phyloP scores from a whole-genome alignment of 1,140 invertebrate species.

The Lordiphosa clarofinis region DNA sequence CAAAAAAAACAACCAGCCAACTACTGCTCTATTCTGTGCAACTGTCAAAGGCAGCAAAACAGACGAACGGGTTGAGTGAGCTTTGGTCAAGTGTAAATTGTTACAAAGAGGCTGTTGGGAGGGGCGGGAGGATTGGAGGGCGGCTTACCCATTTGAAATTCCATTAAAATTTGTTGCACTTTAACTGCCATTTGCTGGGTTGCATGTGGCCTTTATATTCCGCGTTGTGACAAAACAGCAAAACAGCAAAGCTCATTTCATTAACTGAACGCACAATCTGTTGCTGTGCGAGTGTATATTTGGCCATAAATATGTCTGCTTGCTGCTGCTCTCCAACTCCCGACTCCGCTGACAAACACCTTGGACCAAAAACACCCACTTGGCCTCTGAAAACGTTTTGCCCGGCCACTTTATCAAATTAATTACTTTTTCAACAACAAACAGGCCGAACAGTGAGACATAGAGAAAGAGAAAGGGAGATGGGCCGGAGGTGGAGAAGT shows the following conservation, averaged over 20 bases:
- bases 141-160: constrained; percentile 58
- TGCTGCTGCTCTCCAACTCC: constrained; percentile 3
- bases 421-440: constrained; percentile 73
- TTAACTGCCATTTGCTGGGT: constrained; percentile 28
- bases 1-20: constrained; percentile 35
- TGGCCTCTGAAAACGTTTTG: constrained; percentile 25
- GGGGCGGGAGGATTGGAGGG: not conserved
- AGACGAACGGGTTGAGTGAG: constrained; percentile 30
- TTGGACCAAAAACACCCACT: constrained; percentile 25
- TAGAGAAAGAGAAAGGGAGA: not conserved
- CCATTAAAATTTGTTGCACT: constrained; percentile 70
- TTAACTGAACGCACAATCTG: constrained; percentile 71
- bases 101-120: constrained; percentile 10
- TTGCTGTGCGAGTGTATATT: constrained; percentile 44
- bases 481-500: not conserved
- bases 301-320: constrained; percentile 69
- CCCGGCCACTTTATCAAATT: constrained; percentile 71
- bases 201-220: constrained; percentile 24
- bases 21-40: constrained; percentile 25
- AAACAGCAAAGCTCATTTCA: constrained; percentile 66
- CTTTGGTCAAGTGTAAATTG: constrained; percentile 57
- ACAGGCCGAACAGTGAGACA: constrained; percentile 20
- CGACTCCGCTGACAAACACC: constrained; percentile 29
- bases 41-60: constrained; percentile 42
- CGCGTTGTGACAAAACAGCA: constrained; percentile 34